phyloP scores from a whole-genome alignment of 92 coral and sea anemone genomes.

The Palythoa grandiflora region DNA sequence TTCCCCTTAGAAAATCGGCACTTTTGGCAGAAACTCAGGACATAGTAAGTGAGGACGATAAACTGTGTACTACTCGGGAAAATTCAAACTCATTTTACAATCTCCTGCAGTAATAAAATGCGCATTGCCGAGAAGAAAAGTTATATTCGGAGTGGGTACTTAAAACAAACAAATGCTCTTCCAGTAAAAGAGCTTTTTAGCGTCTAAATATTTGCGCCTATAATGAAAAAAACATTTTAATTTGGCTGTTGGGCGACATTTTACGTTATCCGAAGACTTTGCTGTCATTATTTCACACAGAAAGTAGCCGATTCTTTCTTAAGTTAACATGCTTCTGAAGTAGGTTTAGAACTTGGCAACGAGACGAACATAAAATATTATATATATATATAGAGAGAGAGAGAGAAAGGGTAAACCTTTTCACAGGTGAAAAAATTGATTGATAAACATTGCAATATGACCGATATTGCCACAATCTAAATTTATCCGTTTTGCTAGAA shows the following conservation, averaged over 20 bases:
- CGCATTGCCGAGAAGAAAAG: background rate
- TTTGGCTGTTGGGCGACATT: background rate
- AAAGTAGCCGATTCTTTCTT: background rate
- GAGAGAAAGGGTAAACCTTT: background rate
- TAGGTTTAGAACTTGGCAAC: conserved; percentile 11
- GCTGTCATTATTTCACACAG: too few relatives aligned
- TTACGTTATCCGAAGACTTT: background rate
- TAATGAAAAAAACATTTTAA: background rate
- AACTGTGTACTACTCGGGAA: too few relatives aligned
- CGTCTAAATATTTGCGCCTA: background rate
- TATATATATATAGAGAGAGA: background rate
- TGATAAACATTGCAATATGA: background rate
- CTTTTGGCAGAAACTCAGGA: background rate
- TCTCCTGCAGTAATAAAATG: background rate
- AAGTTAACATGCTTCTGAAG: background rate
- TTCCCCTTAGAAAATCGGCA: background rate
- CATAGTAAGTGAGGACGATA: background rate
- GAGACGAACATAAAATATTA: background rate
- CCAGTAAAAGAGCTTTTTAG: background rate
- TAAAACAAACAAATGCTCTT: background rate
- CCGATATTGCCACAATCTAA: background rate
- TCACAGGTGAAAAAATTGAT: background rate
- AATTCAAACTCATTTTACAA: background rate
- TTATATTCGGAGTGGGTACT: background rate
- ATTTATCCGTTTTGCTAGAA: background rate